Evolutionary conservation across 2,113 vertebrate genomes (phyloP).

Genomic region (Cottus gobio): DNA sequence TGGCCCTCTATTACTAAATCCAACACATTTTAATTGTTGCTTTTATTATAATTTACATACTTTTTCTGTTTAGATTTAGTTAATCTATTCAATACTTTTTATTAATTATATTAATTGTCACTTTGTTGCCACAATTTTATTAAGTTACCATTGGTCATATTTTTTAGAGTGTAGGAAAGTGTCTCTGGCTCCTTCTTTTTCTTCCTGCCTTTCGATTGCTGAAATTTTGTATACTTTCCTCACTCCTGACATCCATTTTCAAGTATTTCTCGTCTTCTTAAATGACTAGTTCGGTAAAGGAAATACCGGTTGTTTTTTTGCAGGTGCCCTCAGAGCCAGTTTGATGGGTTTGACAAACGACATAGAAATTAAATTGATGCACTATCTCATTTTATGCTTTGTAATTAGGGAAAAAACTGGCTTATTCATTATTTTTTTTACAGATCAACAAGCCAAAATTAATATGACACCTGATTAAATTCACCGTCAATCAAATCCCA

Average conservation of each 20-base stretch:
- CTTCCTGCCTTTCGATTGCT: conserved; percentile 40
- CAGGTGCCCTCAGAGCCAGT: neutral
- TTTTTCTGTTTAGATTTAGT: too few species aligned
- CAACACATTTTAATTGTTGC: too few species aligned
- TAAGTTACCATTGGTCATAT: too few species aligned
- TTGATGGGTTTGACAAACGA: conserved; percentile 16
- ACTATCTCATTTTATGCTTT: conserved; percentile 21
- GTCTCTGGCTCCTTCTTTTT: conserved; percentile 58
- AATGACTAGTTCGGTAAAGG: conserved; percentile 31
- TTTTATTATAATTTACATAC: too few species aligned
- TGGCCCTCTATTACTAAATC: too few species aligned
- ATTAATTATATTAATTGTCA: too few species aligned
- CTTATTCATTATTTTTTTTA: conserved; percentile 19
- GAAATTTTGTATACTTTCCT: conserved; percentile 33
- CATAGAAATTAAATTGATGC: neutral
- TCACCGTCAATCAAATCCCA: conserved; percentile 39
- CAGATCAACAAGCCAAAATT: conserved; percentile 40
- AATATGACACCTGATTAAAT: conserved; percentile 59
- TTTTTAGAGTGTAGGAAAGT: too few species aligned
- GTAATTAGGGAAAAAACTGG: conserved; percentile 7
- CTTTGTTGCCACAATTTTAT: too few species aligned
- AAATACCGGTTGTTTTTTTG: neutral
- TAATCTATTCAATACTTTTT: too few species aligned
- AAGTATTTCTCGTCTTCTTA: conserved; percentile 32
- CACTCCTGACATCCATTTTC: conserved; percentile 35